A percentile compares a stretch with the other conserved stretches of the same genome.
Conservation (phyloP, 2,113 vertebrate species). For the Gymnorhina tibicen region DNA sequence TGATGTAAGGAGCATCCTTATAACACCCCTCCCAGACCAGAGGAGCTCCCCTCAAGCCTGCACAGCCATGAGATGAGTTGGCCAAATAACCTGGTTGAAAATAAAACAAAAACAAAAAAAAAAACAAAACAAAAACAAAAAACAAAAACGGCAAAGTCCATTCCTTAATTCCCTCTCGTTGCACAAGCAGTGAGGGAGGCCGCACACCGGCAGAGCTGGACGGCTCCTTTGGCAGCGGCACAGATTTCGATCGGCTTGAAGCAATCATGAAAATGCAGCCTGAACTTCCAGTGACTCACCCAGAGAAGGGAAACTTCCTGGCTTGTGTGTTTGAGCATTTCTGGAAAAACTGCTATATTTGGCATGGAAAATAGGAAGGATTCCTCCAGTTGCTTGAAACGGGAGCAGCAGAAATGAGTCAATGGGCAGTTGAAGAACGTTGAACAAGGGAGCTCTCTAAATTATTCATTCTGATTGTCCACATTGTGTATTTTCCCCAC, state of each 20-base stretch:
- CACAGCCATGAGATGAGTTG: not conserved
- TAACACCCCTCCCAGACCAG: not conserved
- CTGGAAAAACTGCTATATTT: conserved; percentile 66
- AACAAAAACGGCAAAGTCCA: not conserved
- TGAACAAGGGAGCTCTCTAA: not conserved
- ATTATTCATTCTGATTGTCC: conserved; percentile 13
- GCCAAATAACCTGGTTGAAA: not conserved
- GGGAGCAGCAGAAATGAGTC: conserved; percentile 46
- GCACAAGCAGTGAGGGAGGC: not conserved
- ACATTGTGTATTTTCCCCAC: not conserved
- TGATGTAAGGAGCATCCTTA: not conserved
- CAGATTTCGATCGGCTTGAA: conserved; percentile 34
- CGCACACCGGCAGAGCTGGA: not conserved
- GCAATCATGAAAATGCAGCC: conserved; percentile 34
- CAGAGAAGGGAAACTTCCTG: conserved; percentile 60
- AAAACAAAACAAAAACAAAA: not conserved
- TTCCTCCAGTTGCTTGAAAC: conserved; percentile 16
- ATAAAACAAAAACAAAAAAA: not conserved
- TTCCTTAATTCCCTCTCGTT: not conserved
- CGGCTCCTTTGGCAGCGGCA: not conserved
- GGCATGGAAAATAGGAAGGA: conserved; percentile 63
- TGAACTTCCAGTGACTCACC: conserved; percentile 64
- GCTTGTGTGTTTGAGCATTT: conserved; percentile 36
- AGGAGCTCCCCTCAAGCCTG: not conserved
- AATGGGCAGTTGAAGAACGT: conserved; percentile 19